Conservation (phyloP, 2,888 invertebrate genomes). For the Mimachlamys varia region DNA sequence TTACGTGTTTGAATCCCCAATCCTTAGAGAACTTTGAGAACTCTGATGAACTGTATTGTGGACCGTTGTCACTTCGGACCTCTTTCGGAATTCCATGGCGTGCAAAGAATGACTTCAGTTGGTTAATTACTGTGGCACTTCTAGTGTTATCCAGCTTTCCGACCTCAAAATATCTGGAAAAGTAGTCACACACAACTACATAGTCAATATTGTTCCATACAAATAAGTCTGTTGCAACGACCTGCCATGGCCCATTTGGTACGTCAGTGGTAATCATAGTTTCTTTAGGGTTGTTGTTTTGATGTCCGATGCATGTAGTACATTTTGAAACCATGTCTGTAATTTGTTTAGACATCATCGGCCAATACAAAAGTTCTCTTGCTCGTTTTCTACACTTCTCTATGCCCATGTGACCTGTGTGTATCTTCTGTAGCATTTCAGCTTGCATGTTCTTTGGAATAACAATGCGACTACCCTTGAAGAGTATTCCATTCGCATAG, state of each 20-base stretch:
- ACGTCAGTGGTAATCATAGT: slow-evolving; percentile 38
- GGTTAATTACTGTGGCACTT: slow-evolving; percentile 48
- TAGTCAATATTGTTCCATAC: slow-evolving; percentile 46
- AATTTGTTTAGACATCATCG: too few relatives aligned
- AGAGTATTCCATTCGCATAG: too few relatives aligned
- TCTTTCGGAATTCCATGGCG: slow-evolving; percentile 52
- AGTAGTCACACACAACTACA: slow-evolving; percentile 52
- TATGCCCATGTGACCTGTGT: too few relatives aligned
- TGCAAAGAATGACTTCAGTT: slow-evolving; percentile 52
- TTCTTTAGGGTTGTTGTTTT: slow-evolving; percentile 42
- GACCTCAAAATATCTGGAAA: slow-evolving; percentile 51
- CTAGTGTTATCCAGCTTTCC: slow-evolving; percentile 44
- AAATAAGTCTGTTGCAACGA: slow-evolving; percentile 50
- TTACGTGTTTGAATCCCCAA: not conserved
- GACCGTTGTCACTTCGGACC: slow-evolving; percentile 51
- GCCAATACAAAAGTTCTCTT: too few relatives aligned
- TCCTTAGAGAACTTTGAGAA: slow-evolving; percentile 41
- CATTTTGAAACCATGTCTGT: too few relatives aligned
- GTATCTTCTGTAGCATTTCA: too few relatives aligned
- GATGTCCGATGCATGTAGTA: too few relatives aligned
- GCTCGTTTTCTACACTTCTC: too few relatives aligned
- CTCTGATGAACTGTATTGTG: slow-evolving; percentile 46
- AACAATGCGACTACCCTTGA: too few relatives aligned
- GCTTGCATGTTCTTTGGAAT: too few relatives aligned
- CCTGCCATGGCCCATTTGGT: slow-evolving; percentile 49